phyloP scores from a whole-genome alignment of 2,888 invertebrate genomes.

The Drosophila anomalipes region DNA sequence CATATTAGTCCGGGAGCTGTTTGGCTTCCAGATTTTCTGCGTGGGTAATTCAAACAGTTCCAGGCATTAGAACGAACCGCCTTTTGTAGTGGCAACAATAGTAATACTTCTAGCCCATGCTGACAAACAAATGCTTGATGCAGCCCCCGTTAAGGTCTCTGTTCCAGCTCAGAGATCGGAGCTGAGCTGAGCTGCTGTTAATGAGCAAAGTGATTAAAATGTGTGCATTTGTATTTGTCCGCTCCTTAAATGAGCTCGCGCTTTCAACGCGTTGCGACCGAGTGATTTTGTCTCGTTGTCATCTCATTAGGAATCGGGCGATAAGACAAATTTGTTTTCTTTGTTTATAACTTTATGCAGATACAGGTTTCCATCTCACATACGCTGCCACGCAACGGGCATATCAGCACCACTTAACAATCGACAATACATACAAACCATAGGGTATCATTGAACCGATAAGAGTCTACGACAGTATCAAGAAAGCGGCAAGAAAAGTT shows the following conservation, averaged over 20 bases:
- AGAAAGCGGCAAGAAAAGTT: conserved; percentile 25
- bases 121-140: conserved; percentile 17
- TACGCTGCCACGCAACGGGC: conserved; percentile 23
- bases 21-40: not conserved
- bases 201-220: conserved; percentile 83
- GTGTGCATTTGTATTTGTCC: conserved; percentile 83
- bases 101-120: conserved; percentile 14
- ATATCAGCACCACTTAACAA: not conserved
- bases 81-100: conserved; percentile 18
- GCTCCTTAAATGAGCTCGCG: conserved; percentile 82
- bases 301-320: conserved; percentile 83
- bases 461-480: not conserved
- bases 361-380: conserved; percentile 64
- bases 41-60: conserved; percentile 25
- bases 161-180: not conserved
- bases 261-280: conserved; percentile 75
- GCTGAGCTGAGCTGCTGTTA: conserved; percentile 55
- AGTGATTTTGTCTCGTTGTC: conserved; percentile 82
- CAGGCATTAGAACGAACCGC: not conserved
- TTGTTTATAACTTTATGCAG: conserved; percentile 76
- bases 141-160: conserved; percentile 8
- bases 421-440: not conserved
- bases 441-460: conserved; percentile 34
- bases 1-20: conserved; percentile 21
- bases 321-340: conserved; percentile 84